Conservation (phyloP, 2,113 vertebrate genomes). For the Ailurus styani region DNA sequence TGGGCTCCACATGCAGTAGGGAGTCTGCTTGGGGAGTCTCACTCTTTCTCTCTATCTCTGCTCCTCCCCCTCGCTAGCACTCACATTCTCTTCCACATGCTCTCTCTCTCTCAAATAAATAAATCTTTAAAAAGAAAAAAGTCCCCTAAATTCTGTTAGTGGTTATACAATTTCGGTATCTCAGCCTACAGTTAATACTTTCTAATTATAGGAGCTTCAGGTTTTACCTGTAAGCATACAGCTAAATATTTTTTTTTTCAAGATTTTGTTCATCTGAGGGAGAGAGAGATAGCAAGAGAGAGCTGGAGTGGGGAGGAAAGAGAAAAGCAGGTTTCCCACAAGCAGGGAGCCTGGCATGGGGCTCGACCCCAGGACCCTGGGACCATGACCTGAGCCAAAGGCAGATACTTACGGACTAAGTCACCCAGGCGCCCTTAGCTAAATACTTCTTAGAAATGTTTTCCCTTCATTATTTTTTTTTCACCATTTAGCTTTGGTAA, state of each 20-base stretch:
- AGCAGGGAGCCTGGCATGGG: no score
- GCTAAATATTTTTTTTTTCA: neutral
- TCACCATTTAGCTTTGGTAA: neutral
- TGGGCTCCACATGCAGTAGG: neutral
- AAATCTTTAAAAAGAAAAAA: neutral
- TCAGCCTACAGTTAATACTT: neutral
- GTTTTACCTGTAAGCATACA: neutral
- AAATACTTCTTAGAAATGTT: neutral
- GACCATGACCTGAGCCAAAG: no score
- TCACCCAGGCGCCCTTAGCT: neutral
- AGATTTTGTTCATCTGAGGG: no score
- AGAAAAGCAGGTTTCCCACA: no score
- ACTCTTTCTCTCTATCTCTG: neutral
- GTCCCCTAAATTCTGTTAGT: neutral
- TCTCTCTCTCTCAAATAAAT: neutral
- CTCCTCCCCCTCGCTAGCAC: neutral
- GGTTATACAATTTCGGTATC: neutral
- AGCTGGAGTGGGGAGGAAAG: no score
- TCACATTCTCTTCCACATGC: neutral
- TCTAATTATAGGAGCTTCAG: neutral
- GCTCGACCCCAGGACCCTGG: no score
- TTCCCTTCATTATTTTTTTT: neutral
- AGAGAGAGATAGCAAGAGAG: no score
- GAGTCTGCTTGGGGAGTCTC: neutral
- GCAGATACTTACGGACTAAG: no score